Evolutionary conservation across 1,140 invertebrate species (phyloP), one percentile per base, ranked within the genome.

Genomic region (Ceratina calcarata): DNA sequence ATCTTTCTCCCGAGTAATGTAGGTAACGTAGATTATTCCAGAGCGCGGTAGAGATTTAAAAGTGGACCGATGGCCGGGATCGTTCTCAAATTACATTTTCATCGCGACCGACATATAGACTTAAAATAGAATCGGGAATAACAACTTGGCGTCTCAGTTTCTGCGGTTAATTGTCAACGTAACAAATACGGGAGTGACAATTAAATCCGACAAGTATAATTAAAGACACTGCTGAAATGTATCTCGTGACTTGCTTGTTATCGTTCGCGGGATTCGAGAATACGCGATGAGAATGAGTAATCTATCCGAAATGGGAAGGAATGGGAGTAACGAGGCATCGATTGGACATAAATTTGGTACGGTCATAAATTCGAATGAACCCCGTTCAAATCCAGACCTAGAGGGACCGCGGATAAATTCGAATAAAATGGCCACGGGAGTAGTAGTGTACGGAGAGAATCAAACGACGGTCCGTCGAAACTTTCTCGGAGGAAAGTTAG

Each of bases 401-500:
- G 71, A 62, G 65, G 76, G 69, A 55, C 45, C 22, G 65, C 24
- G 53, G 74, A 82, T 86, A 80, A 82, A 86, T 78, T 81, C 20
- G 58, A 84, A n/a, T 49, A 70, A 82, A 73, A 72, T 45, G 64
- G 66, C 68, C 65, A 78, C 55, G 7, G 45, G 71, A 62, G 66
- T 20, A 24, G 22, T 7, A 7, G 49, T 3, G 53, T 45, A 45
- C 37, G 37, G 37, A 3, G 16, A 51, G 53, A n/a, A 57, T 12
- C 49, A 64, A 79, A 73, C 68, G 71, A 71, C n/a, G 58, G 62
- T 55, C 70, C 57, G 66, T 57, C 45, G 82, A 57, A 84, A 85
- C 37, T 84, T 84, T 45, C 37, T 51, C 78, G 76, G 71, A 73
- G 80, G 75, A 80, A 87, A 89, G 86, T 88, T 86, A 81, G 84